These are phyloP conservation scores for Azemiops feae DNA, from an alignment of 2,113 vertebrate species.

Conservation along the genomic window DNA sequence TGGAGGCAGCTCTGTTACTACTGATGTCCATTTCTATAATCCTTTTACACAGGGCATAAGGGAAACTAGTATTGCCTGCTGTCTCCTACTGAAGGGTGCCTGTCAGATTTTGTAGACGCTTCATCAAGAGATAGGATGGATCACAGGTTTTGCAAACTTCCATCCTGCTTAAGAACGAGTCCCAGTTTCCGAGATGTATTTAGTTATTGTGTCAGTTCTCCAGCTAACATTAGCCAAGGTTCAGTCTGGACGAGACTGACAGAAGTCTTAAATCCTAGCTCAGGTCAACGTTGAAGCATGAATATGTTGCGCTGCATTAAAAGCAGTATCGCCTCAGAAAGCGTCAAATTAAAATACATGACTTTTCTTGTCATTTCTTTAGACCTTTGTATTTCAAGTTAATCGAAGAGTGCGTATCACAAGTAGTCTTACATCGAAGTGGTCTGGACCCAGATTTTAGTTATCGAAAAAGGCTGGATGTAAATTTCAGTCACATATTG, in stretches of 20 bases:
- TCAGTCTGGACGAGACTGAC: not conserved
- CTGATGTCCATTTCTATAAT: not conserved
- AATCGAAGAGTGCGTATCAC: conserved; percentile 95
- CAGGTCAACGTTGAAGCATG: not conserved
- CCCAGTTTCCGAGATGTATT: not conserved
- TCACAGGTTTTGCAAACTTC: not conserved
- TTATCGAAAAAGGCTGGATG: conserved; percentile 91
- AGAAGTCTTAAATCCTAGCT: not conserved
- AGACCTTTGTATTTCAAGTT: conserved; percentile 97
- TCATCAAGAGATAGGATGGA: not conserved
- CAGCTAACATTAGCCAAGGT: not conserved
- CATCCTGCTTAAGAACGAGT: not conserved
- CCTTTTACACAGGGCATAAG: not conserved
- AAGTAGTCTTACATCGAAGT: conserved; percentile 92
- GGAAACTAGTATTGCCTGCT: not conserved
- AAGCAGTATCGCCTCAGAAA: not conserved
- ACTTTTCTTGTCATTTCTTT: conserved; percentile 41
- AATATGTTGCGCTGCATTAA: not conserved
- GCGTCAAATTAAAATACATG: not conserved
- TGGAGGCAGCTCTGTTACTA: no score
- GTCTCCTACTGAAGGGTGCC: not conserved
- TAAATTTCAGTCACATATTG: conserved; percentile 89
- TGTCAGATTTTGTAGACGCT: not conserved
- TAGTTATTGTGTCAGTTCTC: not conserved
- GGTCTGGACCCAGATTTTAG: conserved; percentile 94